Evolutionary conservation across 2,113 vertebrate species (phyloP).

Genomic region (Catharus fuscescens): DNA sequence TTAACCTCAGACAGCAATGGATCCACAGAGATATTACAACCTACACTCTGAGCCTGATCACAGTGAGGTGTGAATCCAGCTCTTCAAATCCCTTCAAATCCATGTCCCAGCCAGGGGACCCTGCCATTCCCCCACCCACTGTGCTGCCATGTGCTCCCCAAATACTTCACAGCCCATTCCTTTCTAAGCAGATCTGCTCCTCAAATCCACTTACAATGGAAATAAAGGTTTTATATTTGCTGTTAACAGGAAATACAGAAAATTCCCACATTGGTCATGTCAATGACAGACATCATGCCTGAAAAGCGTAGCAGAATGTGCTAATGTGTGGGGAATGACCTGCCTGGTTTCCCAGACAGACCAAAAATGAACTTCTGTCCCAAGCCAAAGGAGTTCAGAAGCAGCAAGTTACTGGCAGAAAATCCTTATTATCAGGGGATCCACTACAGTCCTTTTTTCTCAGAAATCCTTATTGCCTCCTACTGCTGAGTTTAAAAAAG

Average conservation of each 20-base stretch:
- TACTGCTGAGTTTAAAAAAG: background rate
- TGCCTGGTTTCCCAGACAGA: background rate
- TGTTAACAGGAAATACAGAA: background rate
- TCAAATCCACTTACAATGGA: background rate
- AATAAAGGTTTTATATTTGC: background rate
- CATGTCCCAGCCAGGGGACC: fast-evolving
- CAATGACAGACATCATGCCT: background rate
- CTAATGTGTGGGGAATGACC: background rate
- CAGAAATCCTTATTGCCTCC: background rate
- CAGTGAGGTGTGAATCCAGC: background rate
- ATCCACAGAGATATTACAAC: background rate
- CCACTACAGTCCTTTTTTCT: background rate
- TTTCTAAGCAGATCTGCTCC: background rate
- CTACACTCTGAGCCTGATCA: fast-evolving
- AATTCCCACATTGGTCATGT: background rate
- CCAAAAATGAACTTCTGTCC: background rate
- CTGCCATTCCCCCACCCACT: background rate
- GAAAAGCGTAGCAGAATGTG: fast-evolving
- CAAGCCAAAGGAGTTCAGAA: background rate
- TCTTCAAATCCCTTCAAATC: background rate
- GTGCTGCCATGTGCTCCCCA: fast-evolving
- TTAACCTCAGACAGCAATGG: background rate
- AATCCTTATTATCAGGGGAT: background rate
- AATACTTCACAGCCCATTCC: background rate
- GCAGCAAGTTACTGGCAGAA: background rate